Evolutionary conservation across 2,797 vertebrate species (phyloP).

Genomic region (Urocyon cinereoargenteus): DNA sequence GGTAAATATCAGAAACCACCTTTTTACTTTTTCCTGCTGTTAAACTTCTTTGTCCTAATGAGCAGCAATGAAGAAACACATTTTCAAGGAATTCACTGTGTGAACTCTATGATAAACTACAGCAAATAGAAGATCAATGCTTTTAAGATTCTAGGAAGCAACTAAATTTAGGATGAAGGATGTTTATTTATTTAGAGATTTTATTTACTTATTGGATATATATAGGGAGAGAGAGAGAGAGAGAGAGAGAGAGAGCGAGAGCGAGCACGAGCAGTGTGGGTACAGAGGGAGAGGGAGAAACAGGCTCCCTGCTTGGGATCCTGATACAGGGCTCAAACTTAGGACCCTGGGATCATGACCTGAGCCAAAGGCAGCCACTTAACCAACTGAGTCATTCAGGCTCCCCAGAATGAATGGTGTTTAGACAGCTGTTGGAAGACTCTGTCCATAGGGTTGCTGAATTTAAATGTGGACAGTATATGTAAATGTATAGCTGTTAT

Average conservation of each 20-base stretch:
- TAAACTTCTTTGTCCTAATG: neutral
- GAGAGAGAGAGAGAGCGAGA: neutral
- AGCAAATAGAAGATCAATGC: neutral
- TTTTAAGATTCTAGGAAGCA: slow-evolving; percentile 23
- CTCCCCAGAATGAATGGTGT: neutral
- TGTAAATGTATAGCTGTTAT: neutral
- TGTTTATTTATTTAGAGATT: neutral
- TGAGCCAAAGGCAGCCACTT: neutral
- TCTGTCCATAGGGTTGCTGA: neutral
- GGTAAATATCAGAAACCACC: neutral
- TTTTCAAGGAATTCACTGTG: neutral
- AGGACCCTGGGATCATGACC: neutral
- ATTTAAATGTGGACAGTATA: slow-evolving; percentile 1
- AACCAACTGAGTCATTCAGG: neutral
- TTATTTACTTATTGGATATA: neutral
- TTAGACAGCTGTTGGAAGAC: slow-evolving; percentile 7
- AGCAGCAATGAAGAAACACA: neutral
- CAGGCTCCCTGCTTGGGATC: neutral
- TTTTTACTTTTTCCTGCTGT: neutral
- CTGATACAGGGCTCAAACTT: neutral
- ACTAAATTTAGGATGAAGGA: neutral
- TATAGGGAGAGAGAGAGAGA: no score
- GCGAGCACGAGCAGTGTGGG: neutral
- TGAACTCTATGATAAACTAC: neutral
- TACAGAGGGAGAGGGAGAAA: neutral